Base-by-base conservation (phyloP, 1,140 invertebrate genomes). In the Eurosta solidaginis region DNA sequence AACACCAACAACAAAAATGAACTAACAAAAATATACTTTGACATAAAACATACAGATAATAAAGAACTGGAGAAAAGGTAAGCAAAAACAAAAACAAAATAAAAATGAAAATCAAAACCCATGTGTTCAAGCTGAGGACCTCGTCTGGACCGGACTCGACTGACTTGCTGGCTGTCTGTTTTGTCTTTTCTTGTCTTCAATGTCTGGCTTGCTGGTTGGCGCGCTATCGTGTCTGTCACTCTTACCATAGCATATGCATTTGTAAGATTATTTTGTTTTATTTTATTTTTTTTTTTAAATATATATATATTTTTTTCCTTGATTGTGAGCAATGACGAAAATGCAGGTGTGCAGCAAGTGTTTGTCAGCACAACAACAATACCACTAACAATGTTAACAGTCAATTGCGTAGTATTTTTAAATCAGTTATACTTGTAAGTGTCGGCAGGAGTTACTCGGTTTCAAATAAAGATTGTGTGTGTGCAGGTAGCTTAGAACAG, bases 271-370 rank as follows among this genome's bases (percentile, higher is more conserved):
- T 68, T 17, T 68, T 68, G 9, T 59, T 59, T 3, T 59, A 33
- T 27, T 29, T 14, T 59, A 29, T 22, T 59, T 68, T 52, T 52
- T 52, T 52, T 52, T 25, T 10, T 6, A 4, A 6, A 68, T n/a
- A n/a, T n/a, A n/a, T n/a, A n/a, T n/a, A n/a, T n/a, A n/a, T n/a
- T n/a, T n/a, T n/a, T n/a, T n/a, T n/a, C n/a, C 33, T 68, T 68
- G 59, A 68, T 68, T 68, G 33, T 36, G 59, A 33, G 59, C 59
- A 68, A 68, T 68, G 59, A 68, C 36, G 59, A 68, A 68, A 68
- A 68, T 68, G 59, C 59, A 68, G 59, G 59, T 68, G 59, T 68
- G 59, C 59, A 68, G 59, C 59, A 68, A 68, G 59, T 68, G 33
- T 68, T 40, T 68, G 27, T 20, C 59, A 40, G 17, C 12, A 33